Evolutionary conservation across 1,140 invertebrate species (phyloP), one percentile per base, ranked within the genome.

Genomic region (Drosophila pruinosa): DNA sequence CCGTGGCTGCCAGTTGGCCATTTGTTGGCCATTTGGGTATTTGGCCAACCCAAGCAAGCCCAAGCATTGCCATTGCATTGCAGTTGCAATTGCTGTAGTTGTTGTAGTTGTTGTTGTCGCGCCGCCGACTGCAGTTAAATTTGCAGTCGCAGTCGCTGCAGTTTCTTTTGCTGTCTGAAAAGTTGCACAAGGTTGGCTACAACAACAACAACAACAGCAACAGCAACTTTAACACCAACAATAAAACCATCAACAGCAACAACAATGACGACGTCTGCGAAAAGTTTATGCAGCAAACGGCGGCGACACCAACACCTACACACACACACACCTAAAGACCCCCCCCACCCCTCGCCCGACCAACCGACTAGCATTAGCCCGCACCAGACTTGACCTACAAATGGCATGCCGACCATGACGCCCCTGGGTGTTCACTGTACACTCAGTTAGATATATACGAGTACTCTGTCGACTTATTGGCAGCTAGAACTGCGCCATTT

Each of bases 141-240:
- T 74, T 22, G 39, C 38, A n/a, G 53, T 50, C 28, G 57, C 50
- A 53, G 75, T 21, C 61, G 78, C 61, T 82, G 78, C 76, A 78
- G 78, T 83, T 82, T 78, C 74, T 80, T 76, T 85, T 41, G 81
- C 73, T 71, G 82, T 85, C 81, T 85, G 81, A 85, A 85, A 86
- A 85, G 81, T 85, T 85, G 81, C 81, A 85, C 81, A 85, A 85
- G 81, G 81, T 85, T 85, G 80, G 75, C 79, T 64, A 72, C 56
- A 61, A 68, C 53, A 68, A 47, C 63, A 57, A 72, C 53, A 68
- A 45, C 56, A 62, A 72, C 56, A 59, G 61, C 53, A 67, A 52
- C 62, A 68, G 59, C 63, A 58, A 67, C 45, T 59, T 43, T 38
- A 68, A 72, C 45, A 58, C 59, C 36, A 59, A 26, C 54, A 68